Conservation (phyloP, 2,113 vertebrate species). For the Pangasianodon hypophthalmus region DNA sequence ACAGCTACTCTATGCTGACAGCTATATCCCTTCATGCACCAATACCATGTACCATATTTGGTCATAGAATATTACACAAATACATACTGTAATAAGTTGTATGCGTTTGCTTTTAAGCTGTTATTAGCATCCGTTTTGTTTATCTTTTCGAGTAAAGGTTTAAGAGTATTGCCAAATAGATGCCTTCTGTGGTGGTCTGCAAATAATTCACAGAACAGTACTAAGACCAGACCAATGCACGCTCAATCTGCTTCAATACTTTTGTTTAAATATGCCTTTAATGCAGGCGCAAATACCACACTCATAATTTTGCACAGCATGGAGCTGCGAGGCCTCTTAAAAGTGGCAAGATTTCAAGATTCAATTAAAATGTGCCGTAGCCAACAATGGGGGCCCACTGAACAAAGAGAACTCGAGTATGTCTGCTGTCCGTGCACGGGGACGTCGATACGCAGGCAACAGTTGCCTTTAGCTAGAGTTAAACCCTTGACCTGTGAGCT, state of each 20-base stretch:
- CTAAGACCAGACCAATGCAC: slow-evolving; percentile 25
- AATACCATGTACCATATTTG: neutral
- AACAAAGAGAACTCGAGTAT: slow-evolving; percentile 35
- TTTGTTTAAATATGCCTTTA: slow-evolving; percentile 57
- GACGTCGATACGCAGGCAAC: slow-evolving; percentile 34
- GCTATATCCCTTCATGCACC: neutral
- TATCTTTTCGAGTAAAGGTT: slow-evolving; percentile 33
- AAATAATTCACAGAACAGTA: neutral
- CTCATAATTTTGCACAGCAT: slow-evolving; percentile 45
- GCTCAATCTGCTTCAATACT: slow-evolving; percentile 50
- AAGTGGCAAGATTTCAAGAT: slow-evolving; percentile 50
- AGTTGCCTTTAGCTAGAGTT: slow-evolving; percentile 42
- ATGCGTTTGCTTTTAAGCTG: neutral
- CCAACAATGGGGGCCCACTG: slow-evolving; percentile 31
- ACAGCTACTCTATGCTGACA: neutral
- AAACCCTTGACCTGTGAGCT: slow-evolving; percentile 33
- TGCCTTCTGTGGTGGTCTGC: neutral
- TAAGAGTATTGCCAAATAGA: neutral
- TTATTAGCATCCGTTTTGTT: slow-evolving; percentile 23
- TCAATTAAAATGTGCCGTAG: slow-evolving; percentile 44
- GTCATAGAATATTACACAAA: neutral
- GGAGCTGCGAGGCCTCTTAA: slow-evolving; percentile 31
- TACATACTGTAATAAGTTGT: neutral
- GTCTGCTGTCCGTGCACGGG: slow-evolving; percentile 24
- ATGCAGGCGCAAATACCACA: slow-evolving; percentile 52